Evolutionary conservation across 2,113 vertebrate genomes (phyloP).

Genomic region (Semnornis frantzii): DNA sequence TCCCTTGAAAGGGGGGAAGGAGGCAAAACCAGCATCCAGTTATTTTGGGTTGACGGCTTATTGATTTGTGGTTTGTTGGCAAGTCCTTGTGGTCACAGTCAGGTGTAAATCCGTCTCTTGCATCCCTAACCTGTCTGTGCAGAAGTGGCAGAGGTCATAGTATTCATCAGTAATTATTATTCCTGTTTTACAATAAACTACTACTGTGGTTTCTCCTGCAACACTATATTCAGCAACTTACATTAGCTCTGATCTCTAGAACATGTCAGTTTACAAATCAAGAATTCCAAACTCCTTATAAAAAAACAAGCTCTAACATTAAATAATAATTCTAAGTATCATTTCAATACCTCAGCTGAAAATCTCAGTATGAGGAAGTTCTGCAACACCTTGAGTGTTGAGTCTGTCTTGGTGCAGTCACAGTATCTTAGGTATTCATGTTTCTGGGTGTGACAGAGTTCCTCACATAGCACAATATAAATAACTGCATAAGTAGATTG

Average conservation of each 20-base stretch:
- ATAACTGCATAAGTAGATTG: neutral
- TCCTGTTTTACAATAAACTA: neutral
- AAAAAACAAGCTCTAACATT: too few species aligned
- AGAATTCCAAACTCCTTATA: neutral
- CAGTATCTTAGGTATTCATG: constrained; percentile 27
- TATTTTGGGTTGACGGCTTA: neutral
- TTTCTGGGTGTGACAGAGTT: constrained; percentile 53
- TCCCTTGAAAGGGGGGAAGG: neutral
- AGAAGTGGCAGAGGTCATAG: neutral
- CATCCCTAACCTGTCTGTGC: neutral
- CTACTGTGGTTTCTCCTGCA: neutral
- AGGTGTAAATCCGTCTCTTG: neutral
- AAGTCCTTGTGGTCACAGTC: neutral
- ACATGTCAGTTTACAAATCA: neutral
- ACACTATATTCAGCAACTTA: neutral
- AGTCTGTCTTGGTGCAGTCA: neutral
- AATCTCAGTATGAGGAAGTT: neutral
- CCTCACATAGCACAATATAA: constrained; percentile 1
- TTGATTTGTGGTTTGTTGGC: neutral
- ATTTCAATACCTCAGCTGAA: neutral
- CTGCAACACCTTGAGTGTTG: neutral
- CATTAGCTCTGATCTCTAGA: neutral
- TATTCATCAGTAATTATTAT: neutral
- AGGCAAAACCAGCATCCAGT: neutral
- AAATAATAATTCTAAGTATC: neutral